These are phyloP conservation scores for Drosophila kohkoa DNA, from an alignment of 1,140 invertebrate genomes.

Conservation along the genomic window DNA sequence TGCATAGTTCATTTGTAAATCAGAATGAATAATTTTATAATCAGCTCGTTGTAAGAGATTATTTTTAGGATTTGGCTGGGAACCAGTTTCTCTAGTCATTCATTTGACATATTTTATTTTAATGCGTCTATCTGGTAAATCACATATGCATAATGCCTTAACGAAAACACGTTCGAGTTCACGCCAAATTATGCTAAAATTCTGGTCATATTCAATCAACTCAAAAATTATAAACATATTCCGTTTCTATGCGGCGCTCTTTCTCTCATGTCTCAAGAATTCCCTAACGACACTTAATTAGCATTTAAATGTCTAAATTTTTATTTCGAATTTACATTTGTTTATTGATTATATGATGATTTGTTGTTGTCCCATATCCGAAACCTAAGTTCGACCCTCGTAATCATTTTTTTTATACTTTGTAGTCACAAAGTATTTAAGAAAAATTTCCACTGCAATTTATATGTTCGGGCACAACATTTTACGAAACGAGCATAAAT, in stretches of 20 bases:
- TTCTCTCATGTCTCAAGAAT: constrained; percentile 25
- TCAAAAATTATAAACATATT: neutral
- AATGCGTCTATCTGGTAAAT: constrained; percentile 10
- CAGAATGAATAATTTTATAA: constrained; percentile 32
- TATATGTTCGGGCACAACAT: constrained; percentile 55
- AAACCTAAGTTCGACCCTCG: constrained; percentile 10
- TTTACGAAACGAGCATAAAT: constrained; percentile 52
- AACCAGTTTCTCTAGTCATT: constrained; percentile 24
- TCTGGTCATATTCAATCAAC: constrained; percentile 13
- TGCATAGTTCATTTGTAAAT: constrained; percentile 31
- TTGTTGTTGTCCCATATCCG: constrained; percentile 2
- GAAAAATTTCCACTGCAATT: constrained; percentile 65
- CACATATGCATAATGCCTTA: constrained; percentile 17
- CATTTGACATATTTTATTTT: constrained; percentile 27
- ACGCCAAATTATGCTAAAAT: constrained; percentile 12
- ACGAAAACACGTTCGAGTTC: constrained; percentile 26
- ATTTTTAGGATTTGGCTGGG: constrained; percentile 16
- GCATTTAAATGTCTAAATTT: constrained; percentile 20
- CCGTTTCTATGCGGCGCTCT: constrained; percentile 17
- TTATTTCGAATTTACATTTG: constrained; percentile 7
- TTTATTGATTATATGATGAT: constrained; percentile 1
- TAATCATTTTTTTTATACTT: constrained; percentile 1
- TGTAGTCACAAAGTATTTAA: constrained; percentile 16
- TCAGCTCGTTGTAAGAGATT: constrained; percentile 35
- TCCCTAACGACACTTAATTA: neutral